phyloP scores from a whole-genome alignment of 2,113 vertebrate genomes.

The Sitta europaea region DNA sequence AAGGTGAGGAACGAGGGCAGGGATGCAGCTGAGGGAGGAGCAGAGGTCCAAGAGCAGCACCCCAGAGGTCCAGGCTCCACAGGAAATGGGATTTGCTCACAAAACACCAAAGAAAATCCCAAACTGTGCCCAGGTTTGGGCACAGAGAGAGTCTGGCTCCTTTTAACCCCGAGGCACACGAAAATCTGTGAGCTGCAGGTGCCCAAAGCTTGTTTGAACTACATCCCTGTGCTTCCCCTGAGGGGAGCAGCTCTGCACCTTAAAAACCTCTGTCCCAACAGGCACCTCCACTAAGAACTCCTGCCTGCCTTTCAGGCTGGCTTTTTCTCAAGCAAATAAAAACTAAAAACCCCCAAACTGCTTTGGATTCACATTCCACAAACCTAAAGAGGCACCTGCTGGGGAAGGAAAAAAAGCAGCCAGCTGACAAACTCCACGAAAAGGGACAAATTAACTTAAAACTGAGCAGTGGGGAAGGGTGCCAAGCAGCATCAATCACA shows the following conservation, averaged over 20 bases:
- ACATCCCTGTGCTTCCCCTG: background rate
- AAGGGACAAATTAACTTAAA: conserved; percentile 20
- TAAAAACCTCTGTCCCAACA: background rate
- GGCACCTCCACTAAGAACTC: background rate
- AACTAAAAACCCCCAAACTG: background rate
- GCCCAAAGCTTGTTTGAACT: background rate
- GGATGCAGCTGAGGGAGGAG: background rate
- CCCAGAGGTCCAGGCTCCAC: background rate
- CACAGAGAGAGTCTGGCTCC: background rate
- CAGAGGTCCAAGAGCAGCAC: background rate
- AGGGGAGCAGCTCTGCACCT: background rate
- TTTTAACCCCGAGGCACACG: background rate
- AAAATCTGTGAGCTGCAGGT: background rate
- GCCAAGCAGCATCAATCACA: background rate
- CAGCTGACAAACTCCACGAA: background rate
- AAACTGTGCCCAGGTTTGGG: background rate
- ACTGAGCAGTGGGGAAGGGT: background rate
- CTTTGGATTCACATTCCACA: background rate
- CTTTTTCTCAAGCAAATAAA: background rate
- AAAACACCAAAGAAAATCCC: background rate
- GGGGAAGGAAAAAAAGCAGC: background rate
- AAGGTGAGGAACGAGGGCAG: background rate
- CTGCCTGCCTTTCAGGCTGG: background rate
- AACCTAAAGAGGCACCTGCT: background rate
- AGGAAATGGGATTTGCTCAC: background rate